Evolutionary conservation across 2,888 invertebrate genomes (phyloP).

Genomic region (Drosophila emarginata): DNA sequence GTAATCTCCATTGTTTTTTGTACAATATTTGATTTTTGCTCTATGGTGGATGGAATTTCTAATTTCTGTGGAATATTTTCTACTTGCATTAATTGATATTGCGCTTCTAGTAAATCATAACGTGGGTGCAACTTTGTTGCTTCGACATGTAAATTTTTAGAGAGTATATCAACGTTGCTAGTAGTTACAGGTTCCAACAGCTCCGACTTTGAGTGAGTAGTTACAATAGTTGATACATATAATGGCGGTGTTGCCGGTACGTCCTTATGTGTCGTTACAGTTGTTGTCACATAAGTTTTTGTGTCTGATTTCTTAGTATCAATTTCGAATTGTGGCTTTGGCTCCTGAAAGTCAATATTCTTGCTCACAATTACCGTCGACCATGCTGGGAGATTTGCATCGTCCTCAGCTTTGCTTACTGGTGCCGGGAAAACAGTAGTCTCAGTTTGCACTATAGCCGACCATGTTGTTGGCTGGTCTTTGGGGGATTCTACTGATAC

Average conservation of each 20-base stretch:
- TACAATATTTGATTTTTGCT: neutral
- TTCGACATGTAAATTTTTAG: conserved; percentile 48
- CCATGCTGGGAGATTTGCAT: conserved; percentile 50
- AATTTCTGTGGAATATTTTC: conserved; percentile 8
- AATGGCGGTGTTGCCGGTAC: conserved; percentile 30
- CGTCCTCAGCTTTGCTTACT: conserved; percentile 13
- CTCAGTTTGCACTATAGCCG: conserved; percentile 78
- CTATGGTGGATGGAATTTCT: conserved; percentile 4
- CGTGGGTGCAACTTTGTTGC: conserved; percentile 28
- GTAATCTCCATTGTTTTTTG: neutral
- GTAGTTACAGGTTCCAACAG: conserved; percentile 2
- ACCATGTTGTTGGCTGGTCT: conserved; percentile 78
- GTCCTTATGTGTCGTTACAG: conserved; percentile 61
- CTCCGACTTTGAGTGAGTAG: conserved; percentile 41
- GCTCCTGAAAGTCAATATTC: conserved; percentile 72
- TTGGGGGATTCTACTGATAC: conserved; percentile 72
- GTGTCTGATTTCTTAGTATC: conserved; percentile 28
- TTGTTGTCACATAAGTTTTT: conserved; percentile 38
- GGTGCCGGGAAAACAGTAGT: conserved; percentile 62
- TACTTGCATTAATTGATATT: conserved; percentile 43
- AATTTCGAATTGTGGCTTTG: conserved; percentile 52
- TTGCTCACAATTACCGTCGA: conserved; percentile 72
- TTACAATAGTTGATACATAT: conserved; percentile 62
- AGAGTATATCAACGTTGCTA: conserved; percentile 35
- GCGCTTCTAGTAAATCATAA: conserved; percentile 43